Conservation (phyloP, 2,888 invertebrate genomes). For the Drosophila koepferae region DNA sequence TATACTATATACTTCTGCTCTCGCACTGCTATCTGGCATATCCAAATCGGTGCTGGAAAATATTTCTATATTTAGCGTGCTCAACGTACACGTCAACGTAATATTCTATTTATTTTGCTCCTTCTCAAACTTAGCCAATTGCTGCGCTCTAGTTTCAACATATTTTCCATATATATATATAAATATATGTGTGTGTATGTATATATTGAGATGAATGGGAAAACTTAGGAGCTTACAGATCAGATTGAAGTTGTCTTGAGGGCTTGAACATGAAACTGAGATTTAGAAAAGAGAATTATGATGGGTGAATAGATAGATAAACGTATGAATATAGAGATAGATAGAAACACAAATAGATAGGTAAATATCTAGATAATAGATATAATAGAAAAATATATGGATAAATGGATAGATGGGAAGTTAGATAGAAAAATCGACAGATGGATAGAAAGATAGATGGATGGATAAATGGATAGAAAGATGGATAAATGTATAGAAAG, state of each 20-base stretch:
- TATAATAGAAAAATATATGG: background rate
- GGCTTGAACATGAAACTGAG: background rate
- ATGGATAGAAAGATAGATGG: background rate
- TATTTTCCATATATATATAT: background rate
- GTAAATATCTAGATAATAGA: background rate
- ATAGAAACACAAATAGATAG: too few relatives aligned
- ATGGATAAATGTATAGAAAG: background rate
- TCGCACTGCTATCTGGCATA: slow-evolving; percentile 33
- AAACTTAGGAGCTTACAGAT: background rate
- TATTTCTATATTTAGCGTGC: slow-evolving; percentile 49
- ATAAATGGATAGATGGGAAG: background rate
- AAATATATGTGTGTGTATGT: background rate
- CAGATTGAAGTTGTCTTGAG: background rate
- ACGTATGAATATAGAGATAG: too few relatives aligned
- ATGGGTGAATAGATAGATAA: background rate
- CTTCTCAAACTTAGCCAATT: slow-evolving; percentile 17
- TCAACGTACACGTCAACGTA: slow-evolving; percentile 24
- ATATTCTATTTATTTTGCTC: background rate
- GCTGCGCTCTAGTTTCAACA: slow-evolving; percentile 44
- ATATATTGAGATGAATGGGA: background rate
- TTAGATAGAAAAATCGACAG: background rate
- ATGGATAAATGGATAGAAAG: too few relatives aligned
- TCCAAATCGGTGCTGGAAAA: slow-evolving; percentile 57
- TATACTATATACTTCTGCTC: slow-evolving; percentile 1
- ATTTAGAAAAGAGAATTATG: background rate